Evolutionary conservation across 2,797 vertebrate species (phyloP), one percentile per base, ranked within the genome.

Genomic region (Tokudaia tokunoshimensis): DNA sequence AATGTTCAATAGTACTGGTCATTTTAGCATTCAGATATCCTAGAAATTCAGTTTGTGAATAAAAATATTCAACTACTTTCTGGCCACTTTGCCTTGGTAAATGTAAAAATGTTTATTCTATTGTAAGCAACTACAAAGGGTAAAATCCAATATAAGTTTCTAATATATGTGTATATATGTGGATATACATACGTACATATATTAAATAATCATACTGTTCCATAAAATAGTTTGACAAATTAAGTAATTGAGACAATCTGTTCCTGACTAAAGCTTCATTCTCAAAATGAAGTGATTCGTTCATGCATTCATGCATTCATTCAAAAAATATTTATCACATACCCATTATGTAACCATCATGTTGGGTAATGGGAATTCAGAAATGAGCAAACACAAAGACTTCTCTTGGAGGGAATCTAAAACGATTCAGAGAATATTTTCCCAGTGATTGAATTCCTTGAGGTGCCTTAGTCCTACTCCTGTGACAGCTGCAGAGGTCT

Each of bases 401-500:
- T 90, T 85, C 81, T 85, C 92, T 91, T 92, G 37, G 79, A 94
- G 59, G 31, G 59, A 88, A 67, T 92, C 80, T 90, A 37, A 91
- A 90, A 44, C 90, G 85, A 97, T 12, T 55, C 44, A 80, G 78
- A 94, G 95, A 95, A 95, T 97, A 94, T 95, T 98, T 89, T 98
- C 61, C 81, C 94, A 83, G 95, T 97, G 87, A 98, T 96, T 83
- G 74, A 92, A 92, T 96, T 97, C 74, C 65, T 67, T 95, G 70
- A 63, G 55, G 19, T 29, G 78, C 63, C 81, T 97, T 86, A 41
- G 37, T 70, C 55, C 8, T 61, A 52, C 92, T 97, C 76, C 94
- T 97, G 94, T 93, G 97, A 97, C 98, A 98, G 98, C 98, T 98
- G 94, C 78, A 95, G 75, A 86, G 50, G 82, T 95, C 91, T 88